Percentiles rank a stretch among this genome's conserved stretches.
phyloP scores from a whole-genome alignment of 1,140 invertebrate genomes.

The Tachypleus tridentatus region DNA sequence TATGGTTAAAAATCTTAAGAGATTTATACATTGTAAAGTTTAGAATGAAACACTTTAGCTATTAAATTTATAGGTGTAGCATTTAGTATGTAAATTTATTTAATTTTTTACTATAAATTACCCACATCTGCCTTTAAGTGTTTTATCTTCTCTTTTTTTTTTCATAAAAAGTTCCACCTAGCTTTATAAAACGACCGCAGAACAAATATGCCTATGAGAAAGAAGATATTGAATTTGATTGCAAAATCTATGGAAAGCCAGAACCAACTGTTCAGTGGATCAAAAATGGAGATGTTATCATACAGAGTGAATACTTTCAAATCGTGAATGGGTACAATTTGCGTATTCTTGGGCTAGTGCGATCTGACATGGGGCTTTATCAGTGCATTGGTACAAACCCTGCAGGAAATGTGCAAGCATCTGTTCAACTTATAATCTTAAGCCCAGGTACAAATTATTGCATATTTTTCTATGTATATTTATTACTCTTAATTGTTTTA shows the following conservation, averaged over 20 bases:
- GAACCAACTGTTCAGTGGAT: constrained; percentile 73
- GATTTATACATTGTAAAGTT: too few species aligned
- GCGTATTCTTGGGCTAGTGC: constrained; percentile 76
- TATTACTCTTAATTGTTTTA: too few species aligned
- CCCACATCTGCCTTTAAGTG: too few species aligned
- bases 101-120: too few species aligned
- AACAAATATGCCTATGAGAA: constrained; percentile 62
- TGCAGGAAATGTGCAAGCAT: constrained; percentile 70
- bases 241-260: constrained; percentile 74
- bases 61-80: too few species aligned
- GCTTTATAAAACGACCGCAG: constrained; percentile 54
- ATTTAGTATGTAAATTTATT: too few species aligned
- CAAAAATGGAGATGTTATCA: constrained; percentile 66
- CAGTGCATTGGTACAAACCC: constrained; percentile 80
- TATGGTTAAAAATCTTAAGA: too few species aligned
- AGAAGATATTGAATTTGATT: constrained; percentile 70
- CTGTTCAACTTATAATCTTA: constrained; percentile 63
- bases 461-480: too few species aligned
- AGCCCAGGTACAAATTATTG: constrained; percentile 46
- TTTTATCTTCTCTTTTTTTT: not conserved
- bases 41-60: too few species aligned
- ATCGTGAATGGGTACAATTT: constrained; percentile 52
- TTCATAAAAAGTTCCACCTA: constrained; percentile 47
- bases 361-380: constrained; percentile 81
- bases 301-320: constrained; percentile 79